Evolutionary conservation across 2,888 invertebrate species (phyloP).

Genomic region (Cephus pulcher): DNA sequence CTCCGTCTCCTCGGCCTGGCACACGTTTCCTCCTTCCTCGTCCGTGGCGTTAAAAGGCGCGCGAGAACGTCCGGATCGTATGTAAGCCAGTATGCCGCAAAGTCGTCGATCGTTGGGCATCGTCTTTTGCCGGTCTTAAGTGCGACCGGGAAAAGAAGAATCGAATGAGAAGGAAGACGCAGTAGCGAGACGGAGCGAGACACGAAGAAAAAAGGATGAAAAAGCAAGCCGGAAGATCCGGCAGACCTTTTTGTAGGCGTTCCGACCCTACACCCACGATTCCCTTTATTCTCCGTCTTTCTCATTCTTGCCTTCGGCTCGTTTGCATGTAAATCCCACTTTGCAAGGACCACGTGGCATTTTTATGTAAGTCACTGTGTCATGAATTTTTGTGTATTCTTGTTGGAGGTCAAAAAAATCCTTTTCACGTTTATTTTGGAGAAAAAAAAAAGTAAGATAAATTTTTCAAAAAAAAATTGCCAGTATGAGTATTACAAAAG

Average conservation of each 20-base stretch:
- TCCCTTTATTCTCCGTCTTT: slow-evolving; percentile 21
- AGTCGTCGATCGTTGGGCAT: not conserved
- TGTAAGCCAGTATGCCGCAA: not conserved
- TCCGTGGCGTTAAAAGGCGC: not conserved
- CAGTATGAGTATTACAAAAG: no score
- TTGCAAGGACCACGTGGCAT: slow-evolving; percentile 22
- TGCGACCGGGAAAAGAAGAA: not conserved
- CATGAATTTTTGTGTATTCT: slow-evolving; percentile 14
- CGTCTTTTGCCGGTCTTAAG: not conserved
- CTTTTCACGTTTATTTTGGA: not conserved
- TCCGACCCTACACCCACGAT: slow-evolving; percentile 10
- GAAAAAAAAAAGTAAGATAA: not conserved
- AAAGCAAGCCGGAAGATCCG: slow-evolving; percentile 4
- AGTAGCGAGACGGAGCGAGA: not conserved
- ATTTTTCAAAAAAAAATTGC: not conserved
- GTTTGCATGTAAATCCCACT: not conserved
- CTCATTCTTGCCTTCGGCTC: slow-evolving; percentile 18
- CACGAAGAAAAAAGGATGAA: not conserved
- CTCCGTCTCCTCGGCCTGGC: not conserved
- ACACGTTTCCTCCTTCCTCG: not conserved
- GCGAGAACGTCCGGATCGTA: not conserved
- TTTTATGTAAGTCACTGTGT: slow-evolving; percentile 55
- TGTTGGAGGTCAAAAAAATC: not conserved
- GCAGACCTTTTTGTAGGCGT: slow-evolving; percentile 5
- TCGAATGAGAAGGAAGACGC: not conserved